Evolutionary conservation across 1,140 invertebrate species (phyloP).

Genomic region (Neodiprion fabricii): DNA sequence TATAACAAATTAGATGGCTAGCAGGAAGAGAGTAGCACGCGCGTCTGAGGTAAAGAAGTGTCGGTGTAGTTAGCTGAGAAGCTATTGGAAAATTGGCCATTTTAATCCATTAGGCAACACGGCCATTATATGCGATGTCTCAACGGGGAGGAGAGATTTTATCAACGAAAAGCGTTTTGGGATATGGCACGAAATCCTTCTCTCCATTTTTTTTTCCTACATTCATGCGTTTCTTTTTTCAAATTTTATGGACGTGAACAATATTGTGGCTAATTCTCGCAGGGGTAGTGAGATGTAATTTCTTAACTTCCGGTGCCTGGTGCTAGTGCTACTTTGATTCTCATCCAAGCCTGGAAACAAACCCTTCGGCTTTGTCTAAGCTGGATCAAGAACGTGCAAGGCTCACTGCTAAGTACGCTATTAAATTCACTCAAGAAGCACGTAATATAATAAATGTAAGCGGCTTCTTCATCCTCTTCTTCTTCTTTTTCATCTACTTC

Average conservation of each 20-base stretch:
- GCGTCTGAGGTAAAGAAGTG: not conserved
- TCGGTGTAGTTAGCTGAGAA: not conserved
- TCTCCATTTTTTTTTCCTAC: too few relatives aligned
- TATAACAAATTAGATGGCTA: not conserved
- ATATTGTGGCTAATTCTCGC: too few relatives aligned
- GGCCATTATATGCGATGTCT: not conserved
- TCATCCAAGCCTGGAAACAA: not conserved
- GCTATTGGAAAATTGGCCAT: slow-evolving; percentile 5
- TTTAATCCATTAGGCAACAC: not conserved
- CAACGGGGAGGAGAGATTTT: not conserved
- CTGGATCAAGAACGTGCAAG: not conserved
- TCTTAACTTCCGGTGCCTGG: not conserved
- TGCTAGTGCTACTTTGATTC: not conserved
- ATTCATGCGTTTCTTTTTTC: too few relatives aligned
- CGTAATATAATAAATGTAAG: not conserved
- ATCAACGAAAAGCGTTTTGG: not conserved
- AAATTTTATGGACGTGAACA: too few relatives aligned
- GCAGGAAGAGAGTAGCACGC: not conserved
- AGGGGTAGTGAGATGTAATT: not conserved
- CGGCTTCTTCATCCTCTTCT: not conserved
- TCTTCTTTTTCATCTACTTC: too few relatives aligned
- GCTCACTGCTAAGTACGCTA: not conserved
- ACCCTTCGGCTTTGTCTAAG: not conserved
- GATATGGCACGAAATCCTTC: too few relatives aligned
- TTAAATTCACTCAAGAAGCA: not conserved